These are phyloP conservation scores for Delphinapterus leucas DNA, from an alignment of 2,113 vertebrate species.

Conservation along the genomic window DNA sequence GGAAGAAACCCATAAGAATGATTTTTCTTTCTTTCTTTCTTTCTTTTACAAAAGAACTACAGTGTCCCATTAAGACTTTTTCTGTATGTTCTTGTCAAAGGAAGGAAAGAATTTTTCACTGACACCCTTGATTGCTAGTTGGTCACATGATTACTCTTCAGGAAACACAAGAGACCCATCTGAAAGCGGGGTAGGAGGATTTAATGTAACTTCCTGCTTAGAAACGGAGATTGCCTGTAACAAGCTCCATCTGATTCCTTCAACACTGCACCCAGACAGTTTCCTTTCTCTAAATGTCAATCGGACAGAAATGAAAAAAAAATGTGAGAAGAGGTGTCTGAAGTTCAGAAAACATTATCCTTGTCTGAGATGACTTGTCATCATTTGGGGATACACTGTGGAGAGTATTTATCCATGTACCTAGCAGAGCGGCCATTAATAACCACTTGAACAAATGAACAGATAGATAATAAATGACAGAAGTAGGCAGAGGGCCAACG, in stretches of 20 bases:
- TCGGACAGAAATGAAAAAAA: background rate
- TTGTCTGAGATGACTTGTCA: background rate
- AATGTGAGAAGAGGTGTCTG: background rate
- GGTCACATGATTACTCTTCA: background rate
- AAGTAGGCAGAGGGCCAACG: background rate
- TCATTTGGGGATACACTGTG: background rate
- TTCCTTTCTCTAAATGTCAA: background rate
- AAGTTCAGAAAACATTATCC: background rate
- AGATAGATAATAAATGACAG: background rate
- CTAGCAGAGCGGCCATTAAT: background rate
- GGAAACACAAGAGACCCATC: background rate
- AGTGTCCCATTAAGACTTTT: background rate
- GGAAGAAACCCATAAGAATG: background rate
- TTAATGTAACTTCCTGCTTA: background rate
- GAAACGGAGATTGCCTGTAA: background rate
- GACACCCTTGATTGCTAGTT: background rate
- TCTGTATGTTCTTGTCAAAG: background rate
- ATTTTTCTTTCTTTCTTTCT: background rate
- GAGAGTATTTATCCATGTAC: background rate
- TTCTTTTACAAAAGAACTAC: background rate
- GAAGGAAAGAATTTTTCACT: background rate
- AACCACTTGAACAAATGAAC: background rate
- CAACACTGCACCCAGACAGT: background rate
- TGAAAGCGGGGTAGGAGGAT: background rate
- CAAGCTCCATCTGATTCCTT: background rate